phyloP scores from a whole-genome alignment of 2,113 vertebrate species.

The Tetrax tetrax region DNA sequence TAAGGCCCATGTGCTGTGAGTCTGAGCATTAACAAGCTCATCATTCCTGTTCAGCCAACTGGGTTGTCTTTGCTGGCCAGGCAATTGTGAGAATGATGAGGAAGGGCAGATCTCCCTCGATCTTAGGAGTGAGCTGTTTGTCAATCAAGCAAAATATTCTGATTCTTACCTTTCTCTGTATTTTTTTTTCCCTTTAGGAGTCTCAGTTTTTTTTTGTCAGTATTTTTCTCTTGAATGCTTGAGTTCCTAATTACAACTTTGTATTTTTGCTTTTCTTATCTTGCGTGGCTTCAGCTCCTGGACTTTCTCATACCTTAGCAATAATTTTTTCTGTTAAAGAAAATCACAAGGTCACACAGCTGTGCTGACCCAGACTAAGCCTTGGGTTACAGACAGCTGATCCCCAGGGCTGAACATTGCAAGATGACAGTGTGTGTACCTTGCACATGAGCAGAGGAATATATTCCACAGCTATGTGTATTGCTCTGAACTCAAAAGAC shows the following conservation, averaged over 20 bases:
- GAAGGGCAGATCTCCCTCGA: not conserved
- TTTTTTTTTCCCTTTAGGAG: not conserved
- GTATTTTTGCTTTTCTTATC: not conserved
- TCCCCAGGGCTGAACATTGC: not conserved
- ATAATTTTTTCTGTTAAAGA: not conserved
- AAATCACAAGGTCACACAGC: not conserved
- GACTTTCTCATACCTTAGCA: not conserved
- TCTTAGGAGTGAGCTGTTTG: not conserved
- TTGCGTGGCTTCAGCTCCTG: not conserved
- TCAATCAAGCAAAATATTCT: not conserved
- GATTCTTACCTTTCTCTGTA: not conserved
- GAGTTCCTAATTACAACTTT: not conserved
- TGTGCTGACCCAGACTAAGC: not conserved
- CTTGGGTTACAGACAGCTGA: not conserved
- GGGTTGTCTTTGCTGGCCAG: not conserved
- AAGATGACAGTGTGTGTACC: not conserved
- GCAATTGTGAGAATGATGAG: not conserved
- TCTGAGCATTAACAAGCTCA: not conserved
- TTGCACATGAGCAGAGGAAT: not conserved
- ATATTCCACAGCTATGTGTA: not conserved
- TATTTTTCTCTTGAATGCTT: not conserved
- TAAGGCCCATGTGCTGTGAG: not conserved
- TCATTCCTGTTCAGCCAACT: rapidly evolving
- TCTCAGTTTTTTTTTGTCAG: not conserved
- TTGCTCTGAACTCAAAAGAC: not conserved